Conservation (phyloP, 2,113 vertebrate species). For the Apeltes quadracus region DNA sequence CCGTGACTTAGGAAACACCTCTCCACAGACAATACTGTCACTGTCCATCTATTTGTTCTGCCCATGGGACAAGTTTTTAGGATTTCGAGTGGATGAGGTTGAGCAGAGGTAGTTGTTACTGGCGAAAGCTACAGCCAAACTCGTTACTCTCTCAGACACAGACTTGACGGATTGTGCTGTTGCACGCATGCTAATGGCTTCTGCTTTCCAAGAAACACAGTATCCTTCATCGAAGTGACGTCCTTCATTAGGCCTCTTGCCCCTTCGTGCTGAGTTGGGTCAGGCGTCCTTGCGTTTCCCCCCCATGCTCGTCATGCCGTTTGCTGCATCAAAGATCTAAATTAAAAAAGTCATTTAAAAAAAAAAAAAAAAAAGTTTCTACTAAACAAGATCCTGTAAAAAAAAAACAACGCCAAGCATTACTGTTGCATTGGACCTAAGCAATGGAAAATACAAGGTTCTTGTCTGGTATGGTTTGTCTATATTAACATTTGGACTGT, state of each 20-base stretch:
- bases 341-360: not conserved
- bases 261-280: constrained; percentile 53
- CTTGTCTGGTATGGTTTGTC: not conserved
- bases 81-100: constrained; percentile 53
- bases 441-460: not conserved
- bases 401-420: not conserved
- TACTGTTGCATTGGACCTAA: not conserved
- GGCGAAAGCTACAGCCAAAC: constrained; percentile 57
- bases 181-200: constrained; percentile 61
- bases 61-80: constrained; percentile 51
- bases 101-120: constrained; percentile 59
- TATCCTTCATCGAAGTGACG: constrained; percentile 66
- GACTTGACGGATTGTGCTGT: constrained; percentile 65
- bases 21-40: constrained; percentile 44
- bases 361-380: not conserved
- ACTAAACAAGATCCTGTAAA: not conserved
- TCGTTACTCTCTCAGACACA: constrained; percentile 72
- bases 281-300: constrained; percentile 28
- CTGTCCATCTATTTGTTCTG: constrained; percentile 51
- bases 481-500: not conserved
- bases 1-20: constrained; percentile 50
- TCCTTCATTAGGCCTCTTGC: constrained; percentile 59
- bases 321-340: not conserved
- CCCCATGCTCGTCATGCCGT: constrained; percentile 13
- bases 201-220: constrained; percentile 74